Percentiles rank a stretch among this genome's conserved stretches.
Evolutionary conservation across 2,797 vertebrate genomes (phyloP).

Genomic region (Acomys russatus): DNA sequence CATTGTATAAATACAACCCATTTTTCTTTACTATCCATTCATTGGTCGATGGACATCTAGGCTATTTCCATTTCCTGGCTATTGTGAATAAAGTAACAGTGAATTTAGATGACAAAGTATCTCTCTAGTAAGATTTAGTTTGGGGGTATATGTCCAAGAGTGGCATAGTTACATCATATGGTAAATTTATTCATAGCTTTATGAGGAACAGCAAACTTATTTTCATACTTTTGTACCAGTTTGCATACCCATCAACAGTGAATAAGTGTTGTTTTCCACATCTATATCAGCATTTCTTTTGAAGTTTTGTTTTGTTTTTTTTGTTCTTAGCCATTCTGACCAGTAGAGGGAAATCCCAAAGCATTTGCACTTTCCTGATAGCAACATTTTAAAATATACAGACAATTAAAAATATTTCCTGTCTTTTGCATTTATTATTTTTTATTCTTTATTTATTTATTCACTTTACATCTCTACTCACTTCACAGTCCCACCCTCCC

Average conservation of each 20-base stretch:
- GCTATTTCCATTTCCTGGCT: not conserved
- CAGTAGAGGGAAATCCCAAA: not conserved
- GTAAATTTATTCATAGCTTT: not conserved
- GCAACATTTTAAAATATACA: not conserved
- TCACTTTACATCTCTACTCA: too few species aligned
- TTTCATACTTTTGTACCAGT: not conserved
- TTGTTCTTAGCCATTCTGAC: not conserved
- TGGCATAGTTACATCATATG: not conserved
- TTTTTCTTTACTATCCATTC: not conserved
- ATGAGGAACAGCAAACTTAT: not conserved
- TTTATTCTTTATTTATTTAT: too few species aligned
- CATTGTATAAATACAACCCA: not conserved
- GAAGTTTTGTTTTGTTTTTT: not conserved
- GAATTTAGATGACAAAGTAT: not conserved
- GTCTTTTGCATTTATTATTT: too few species aligned
- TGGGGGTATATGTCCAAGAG: too few species aligned
- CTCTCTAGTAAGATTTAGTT: not conserved
- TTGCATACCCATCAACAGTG: not conserved
- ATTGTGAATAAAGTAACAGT: not conserved
- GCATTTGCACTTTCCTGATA: not conserved
- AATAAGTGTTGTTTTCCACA: not conserved
- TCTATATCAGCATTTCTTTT: not conserved
- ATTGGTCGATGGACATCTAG: not conserved
- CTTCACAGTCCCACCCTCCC: too few species aligned
- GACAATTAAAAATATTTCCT: too few species aligned